These are phyloP conservation scores for Orthonyx spaldingii DNA, from an alignment of 2,113 vertebrate genomes.

Conservation along the genomic window DNA sequence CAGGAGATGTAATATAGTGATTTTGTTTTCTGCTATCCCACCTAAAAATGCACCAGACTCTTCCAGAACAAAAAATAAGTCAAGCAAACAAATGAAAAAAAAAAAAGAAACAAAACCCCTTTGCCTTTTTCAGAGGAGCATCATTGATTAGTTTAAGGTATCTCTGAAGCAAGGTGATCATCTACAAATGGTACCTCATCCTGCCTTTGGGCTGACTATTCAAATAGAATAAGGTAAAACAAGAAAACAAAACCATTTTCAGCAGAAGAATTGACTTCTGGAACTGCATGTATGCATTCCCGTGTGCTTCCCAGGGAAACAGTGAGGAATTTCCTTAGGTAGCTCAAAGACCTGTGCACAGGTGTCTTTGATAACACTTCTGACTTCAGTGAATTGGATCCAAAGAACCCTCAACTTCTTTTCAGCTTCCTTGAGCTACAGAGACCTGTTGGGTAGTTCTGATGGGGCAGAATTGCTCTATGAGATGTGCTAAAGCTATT, in stretches of 20 bases:
- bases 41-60: not conserved
- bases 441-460: not conserved
- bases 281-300: not conserved
- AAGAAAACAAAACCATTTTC: not conserved
- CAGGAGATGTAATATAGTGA: not conserved
- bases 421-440: not conserved
- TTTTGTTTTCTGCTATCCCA: not conserved
- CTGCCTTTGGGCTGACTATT: not conserved
- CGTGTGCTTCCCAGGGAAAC: not conserved
- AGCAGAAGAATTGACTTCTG: not conserved
- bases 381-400: not conserved
- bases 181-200: not conserved
- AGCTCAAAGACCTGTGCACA: not conserved
- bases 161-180: not conserved
- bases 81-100: not conserved
- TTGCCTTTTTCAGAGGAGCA: not conserved
- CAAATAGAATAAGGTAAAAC: not conserved
- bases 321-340: not conserved
- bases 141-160: not conserved
- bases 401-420: not conserved
- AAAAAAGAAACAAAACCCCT: no score
- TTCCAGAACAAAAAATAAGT: not conserved
- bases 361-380: not conserved
- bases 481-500: constrained; percentile 26
- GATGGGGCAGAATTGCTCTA: constrained; percentile 27